phyloP scores from a whole-genome alignment of 2,113 vertebrate genomes.

The Plectropomus leopardus region DNA sequence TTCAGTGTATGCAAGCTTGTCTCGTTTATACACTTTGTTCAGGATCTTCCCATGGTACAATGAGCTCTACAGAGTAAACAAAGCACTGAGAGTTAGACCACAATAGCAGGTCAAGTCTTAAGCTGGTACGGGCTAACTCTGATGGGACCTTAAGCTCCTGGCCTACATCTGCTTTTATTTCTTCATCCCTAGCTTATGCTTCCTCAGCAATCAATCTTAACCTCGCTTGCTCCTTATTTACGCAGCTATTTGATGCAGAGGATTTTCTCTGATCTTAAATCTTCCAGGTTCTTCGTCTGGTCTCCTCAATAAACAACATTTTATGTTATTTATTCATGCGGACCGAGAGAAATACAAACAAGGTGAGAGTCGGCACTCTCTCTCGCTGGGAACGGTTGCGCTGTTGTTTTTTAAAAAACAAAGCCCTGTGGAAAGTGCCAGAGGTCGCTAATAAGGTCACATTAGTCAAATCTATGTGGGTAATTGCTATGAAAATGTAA shows the following conservation, averaged over 20 bases:
- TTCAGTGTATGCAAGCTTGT: conserved; percentile 34
- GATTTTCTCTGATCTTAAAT: conserved; percentile 51
- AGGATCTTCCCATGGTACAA: conserved; percentile 36
- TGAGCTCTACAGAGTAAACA: conserved; percentile 49
- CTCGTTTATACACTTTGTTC: conserved; percentile 64
- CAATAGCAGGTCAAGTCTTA: conserved; percentile 47
- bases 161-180: conserved; percentile 44
- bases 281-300: conserved; percentile 25
- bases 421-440: conserved; percentile 22
- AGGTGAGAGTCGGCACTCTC: conserved; percentile 26
- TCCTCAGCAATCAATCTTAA: conserved; percentile 47
- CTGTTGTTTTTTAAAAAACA: conserved; percentile 50
- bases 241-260: conserved; percentile 36
- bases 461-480: conserved; percentile 28
- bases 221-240: conserved; percentile 59
- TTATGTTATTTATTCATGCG: conserved; percentile 53
- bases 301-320: conserved; percentile 43
- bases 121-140: conserved; percentile 22
- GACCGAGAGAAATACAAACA: conserved; percentile 27
- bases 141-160: conserved; percentile 33
- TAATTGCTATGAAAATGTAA: conserved; percentile 58
- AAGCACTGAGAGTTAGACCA: conserved; percentile 29
- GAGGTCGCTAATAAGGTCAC: conserved; percentile 57
- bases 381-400: conserved; percentile 18
- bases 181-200: conserved; percentile 18